A percentile compares a stretch with the other conserved stretches of the same genome.
phyloP scores from a whole-genome alignment of 2,113 vertebrate species.

The Ceyx margarethae region DNA sequence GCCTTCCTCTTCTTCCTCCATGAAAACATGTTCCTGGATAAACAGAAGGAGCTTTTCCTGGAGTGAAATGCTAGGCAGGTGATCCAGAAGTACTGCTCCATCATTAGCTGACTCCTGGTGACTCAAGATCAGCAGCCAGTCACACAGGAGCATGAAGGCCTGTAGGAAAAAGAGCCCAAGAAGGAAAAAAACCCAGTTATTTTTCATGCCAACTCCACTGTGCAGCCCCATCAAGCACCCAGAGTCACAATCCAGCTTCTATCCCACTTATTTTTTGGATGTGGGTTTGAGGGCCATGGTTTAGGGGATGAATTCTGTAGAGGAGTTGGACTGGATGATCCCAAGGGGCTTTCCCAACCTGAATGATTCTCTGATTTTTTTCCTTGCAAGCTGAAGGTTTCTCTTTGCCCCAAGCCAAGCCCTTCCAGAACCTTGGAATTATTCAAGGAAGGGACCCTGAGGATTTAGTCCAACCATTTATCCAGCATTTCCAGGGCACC shows the following conservation, averaged over 20 bases:
- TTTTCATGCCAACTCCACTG: neutral
- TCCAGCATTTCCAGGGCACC: too few species aligned
- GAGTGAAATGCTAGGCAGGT: constrained; percentile 79
- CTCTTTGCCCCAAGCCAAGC: neutral
- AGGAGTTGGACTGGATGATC: too few species aligned
- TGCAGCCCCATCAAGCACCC: neutral
- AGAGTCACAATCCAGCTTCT: neutral
- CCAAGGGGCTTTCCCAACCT: too few species aligned
- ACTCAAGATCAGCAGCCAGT: constrained; percentile 83
- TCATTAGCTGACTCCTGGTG: constrained; percentile 78
- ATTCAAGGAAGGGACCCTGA: too few species aligned
- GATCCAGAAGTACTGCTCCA: constrained; percentile 68
- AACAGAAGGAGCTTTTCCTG: constrained; percentile 84
- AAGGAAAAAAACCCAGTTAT: neutral
- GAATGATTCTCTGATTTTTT: too few species aligned
- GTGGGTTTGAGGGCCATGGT: too few species aligned
- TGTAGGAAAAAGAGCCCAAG: constrained; percentile 54
- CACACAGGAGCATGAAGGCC: constrained; percentile 86
- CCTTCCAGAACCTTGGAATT: neutral
- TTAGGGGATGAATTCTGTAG: too few species aligned
- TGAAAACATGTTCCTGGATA: constrained; percentile 77
- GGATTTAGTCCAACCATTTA: too few species aligned
- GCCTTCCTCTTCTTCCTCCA: constrained; percentile 62
- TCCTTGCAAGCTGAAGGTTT: too few species aligned
- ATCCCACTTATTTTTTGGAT: neutral